A percentile compares a stretch with the other conserved stretches of the same genome.
Evolutionary conservation across 2,888 invertebrate genomes (phyloP).

Genomic region (Rotaria socialis): DNA sequence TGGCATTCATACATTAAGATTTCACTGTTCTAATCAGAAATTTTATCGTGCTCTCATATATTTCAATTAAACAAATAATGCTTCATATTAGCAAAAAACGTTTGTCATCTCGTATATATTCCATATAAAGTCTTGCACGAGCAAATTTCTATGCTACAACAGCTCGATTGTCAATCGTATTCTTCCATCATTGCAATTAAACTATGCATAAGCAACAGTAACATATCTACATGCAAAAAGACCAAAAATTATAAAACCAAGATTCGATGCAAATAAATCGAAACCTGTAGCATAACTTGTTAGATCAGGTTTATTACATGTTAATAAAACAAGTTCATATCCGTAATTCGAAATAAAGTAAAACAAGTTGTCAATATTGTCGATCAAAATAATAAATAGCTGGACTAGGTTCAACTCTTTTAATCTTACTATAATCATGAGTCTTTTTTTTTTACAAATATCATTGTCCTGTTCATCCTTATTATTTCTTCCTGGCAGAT

Average conservation of each 20-base stretch:
- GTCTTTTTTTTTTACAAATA: background rate
- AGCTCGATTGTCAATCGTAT: conserved; percentile 54
- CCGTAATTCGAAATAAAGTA: background rate
- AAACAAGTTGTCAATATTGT: background rate
- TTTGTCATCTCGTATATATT: conserved; percentile 61
- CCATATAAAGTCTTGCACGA: conserved; percentile 57
- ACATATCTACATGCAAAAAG: conserved; percentile 61
- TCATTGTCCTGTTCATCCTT: background rate
- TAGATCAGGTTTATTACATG: conserved; percentile 48
- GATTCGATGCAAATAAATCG: conserved; percentile 49
- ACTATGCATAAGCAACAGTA: conserved; percentile 67
- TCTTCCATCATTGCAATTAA: conserved; percentile 69
- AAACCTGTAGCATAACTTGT: conserved; percentile 53
- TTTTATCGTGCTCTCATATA: no score
- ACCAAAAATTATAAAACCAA: conserved; percentile 61
- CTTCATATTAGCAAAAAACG: no score
- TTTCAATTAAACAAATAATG: no score
- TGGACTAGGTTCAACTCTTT: background rate
- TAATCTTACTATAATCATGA: background rate
- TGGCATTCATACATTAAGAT: no score
- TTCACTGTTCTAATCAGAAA: no score
- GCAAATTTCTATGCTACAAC: conserved; percentile 59
- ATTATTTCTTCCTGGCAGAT: background rate
- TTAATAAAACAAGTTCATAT: background rate
- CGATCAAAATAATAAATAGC: background rate